Evolutionary conservation across 2,888 invertebrate genomes (phyloP), one percentile per base, ranked within the genome.

Genomic region (Apamea monoglypha): DNA sequence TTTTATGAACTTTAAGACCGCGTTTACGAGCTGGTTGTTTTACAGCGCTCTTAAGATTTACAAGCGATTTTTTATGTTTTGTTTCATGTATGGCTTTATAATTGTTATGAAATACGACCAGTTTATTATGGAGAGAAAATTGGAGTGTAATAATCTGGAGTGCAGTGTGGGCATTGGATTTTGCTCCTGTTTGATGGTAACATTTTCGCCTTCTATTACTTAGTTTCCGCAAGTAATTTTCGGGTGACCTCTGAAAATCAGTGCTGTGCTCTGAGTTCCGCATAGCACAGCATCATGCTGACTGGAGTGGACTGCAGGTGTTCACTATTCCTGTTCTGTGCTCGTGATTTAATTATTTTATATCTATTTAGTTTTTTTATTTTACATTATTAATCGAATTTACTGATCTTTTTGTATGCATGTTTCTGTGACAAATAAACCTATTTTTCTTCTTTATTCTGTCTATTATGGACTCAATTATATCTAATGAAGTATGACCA

Each of bases 41-140:
- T 63, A 84, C 59, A 76, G 70, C 71, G 67, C 67, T 72, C 40
- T 77, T 80, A 82, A 84, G 81, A 70, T 74, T 85, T 76, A 85
- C 79, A 71, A 82, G 77, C 74, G 7, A 44, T 66, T 81, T 75
- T 86, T 69, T 69, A 77, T 69, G 64, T n/a, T 76, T 63, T 68
- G 61, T 68, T 87, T 88, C 59, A 47, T 69, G 70, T 81, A 74
- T 66, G 47, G 47, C 36, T 77, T 63, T 75, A 61, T 87, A 67
- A 80, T 80, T 73, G 73, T 56, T 44, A 64, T 70, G 32, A 73
- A 66, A 61, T 74, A 63, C 18, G 32, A 53, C 47, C 61, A 7
- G 53, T 61, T 47, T 2, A 64, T 76, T 74, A 32, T 53, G 36
- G 14, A 18, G 3, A 29, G 50, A 14, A 76, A 71, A 74, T 82